phyloP scores from a whole-genome alignment of 1,140 invertebrate species.

The Drosophila nebulosa region DNA sequence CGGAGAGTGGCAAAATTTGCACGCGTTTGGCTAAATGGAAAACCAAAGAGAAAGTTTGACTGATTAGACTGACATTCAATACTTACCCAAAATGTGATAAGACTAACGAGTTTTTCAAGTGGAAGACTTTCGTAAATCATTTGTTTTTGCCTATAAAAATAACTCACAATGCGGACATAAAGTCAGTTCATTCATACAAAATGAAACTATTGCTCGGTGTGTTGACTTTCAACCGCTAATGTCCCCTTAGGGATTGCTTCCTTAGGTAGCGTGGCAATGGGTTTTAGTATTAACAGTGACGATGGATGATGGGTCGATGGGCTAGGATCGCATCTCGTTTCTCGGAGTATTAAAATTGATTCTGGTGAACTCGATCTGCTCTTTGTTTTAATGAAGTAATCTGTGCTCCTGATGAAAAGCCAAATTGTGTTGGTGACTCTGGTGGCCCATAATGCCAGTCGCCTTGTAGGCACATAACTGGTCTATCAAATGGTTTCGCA shows the following conservation, averaged over 20 bases:
- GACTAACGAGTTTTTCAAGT: neutral
- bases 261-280: constrained; percentile 45
- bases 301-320: constrained; percentile 83
- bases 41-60: neutral
- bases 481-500: constrained; percentile 81
- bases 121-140: neutral
- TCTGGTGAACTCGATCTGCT: neutral
- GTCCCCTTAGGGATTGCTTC: constrained; percentile 52
- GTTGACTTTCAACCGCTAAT: constrained; percentile 14
- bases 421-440: neutral
- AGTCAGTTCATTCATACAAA: neutral
- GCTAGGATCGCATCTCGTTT: constrained; percentile 49
- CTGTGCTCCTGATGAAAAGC: neutral
- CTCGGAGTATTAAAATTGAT: neutral
- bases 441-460: constrained; percentile 8
- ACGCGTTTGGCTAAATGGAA: neutral
- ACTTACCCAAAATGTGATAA: neutral
- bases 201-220: constrained; percentile 25
- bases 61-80: neutral
- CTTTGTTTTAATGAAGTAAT: neutral
- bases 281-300: constrained; percentile 60
- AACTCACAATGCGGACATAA: neutral
- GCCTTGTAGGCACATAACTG: constrained; percentile 43
- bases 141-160: neutral
- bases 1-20: neutral